Evolutionary conservation across 2,113 vertebrate species (phyloP).

Genomic region (Megalops atlanticus): DNA sequence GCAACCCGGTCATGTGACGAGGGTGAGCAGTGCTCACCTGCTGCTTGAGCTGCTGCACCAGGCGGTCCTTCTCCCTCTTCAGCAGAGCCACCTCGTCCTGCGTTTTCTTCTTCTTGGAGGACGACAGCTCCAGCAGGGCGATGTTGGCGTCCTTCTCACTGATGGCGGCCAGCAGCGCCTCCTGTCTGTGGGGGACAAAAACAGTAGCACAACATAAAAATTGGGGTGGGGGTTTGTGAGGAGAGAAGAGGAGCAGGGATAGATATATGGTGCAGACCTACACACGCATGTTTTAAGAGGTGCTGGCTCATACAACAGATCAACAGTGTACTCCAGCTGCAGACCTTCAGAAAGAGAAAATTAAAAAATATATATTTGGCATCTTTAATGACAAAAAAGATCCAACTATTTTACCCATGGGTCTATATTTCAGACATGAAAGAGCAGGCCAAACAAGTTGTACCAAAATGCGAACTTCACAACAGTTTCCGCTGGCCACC

Average conservation of each 20-base stretch:
- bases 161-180: constrained; percentile 95
- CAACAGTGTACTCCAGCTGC: background rate
- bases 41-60: constrained; percentile 96
- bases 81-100: constrained; percentile 93
- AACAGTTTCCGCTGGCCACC: too few species aligned
- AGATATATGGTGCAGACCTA: background rate
- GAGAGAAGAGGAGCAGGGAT: background rate
- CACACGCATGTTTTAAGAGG: background rate
- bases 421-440: background rate
- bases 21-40: constrained; percentile 73
- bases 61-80: constrained; percentile 91
- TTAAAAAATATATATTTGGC: background rate
- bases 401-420: background rate
- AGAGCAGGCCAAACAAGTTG: background rate
- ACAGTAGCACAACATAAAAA: background rate
- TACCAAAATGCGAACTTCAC: background rate
- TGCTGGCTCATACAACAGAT: background rate
- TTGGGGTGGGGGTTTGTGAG: too few species aligned
- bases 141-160: constrained; percentile 98
- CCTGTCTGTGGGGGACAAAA: constrained; percentile 76
- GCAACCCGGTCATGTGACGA: background rate
- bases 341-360: constrained; percentile 1
- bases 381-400: constrained; percentile 7
- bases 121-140: constrained; percentile 92
- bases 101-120: constrained; percentile 96